Conservation (phyloP, 2,888 invertebrate species). For the Notodonta dromedarius region DNA sequence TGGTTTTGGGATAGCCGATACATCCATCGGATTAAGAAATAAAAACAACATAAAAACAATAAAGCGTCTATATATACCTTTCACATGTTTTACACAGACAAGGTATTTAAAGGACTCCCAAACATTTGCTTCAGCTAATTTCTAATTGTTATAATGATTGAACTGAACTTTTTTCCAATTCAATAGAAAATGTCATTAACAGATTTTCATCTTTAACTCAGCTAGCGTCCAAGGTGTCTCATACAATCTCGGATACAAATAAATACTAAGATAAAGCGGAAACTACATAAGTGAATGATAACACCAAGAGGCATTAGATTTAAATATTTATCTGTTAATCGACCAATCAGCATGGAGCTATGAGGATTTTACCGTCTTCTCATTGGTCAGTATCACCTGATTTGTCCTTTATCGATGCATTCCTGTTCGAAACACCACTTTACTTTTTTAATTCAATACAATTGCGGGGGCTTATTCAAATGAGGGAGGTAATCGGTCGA, state of each 20-base stretch:
- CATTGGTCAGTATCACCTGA: conserved; percentile 34
- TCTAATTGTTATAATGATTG: not conserved
- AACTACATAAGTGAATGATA: conserved; percentile 28
- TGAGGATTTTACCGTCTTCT: conserved; percentile 18
- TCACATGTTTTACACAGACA: no score
- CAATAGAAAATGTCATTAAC: conserved; percentile 28
- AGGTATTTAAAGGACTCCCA: not conserved
- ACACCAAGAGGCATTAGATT: conserved; percentile 20
- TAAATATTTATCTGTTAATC: conserved; percentile 22
- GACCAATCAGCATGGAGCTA: conserved; percentile 25
- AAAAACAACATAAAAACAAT: no score
- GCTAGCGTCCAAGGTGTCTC: conserved; percentile 34
- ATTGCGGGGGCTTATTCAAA: conserved; percentile 68
- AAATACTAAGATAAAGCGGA: conserved; percentile 28
- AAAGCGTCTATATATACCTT: no score
- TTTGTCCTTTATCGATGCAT: conserved; percentile 37
- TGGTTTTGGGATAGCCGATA: no score
- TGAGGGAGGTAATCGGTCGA: conserved; percentile 62
- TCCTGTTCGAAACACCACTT: conserved; percentile 25
- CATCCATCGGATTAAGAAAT: not conserved
- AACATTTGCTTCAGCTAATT: not conserved
- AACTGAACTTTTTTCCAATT: not conserved
- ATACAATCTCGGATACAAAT: conserved; percentile 38
- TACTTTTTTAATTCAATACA: conserved; percentile 51
- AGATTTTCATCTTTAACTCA: conserved; percentile 43